Evolutionary conservation across 2,797 vertebrate genomes (phyloP).

Genomic region (Phoeniculus purpureus): DNA sequence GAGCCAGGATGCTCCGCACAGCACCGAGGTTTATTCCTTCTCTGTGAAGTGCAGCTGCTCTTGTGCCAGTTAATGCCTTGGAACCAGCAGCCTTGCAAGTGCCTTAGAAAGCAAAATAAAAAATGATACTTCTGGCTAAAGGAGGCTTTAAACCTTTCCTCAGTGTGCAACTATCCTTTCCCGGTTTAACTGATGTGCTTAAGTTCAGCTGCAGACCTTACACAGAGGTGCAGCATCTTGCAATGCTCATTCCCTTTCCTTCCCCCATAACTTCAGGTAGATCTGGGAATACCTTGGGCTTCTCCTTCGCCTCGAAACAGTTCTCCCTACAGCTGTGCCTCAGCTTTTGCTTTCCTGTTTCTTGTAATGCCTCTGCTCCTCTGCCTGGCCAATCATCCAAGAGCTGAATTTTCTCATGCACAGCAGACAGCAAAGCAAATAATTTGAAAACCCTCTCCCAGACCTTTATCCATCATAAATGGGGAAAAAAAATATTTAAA

Average conservation of each 20-base stretch:
- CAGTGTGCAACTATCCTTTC: neutral
- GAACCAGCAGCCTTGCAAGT: neutral
- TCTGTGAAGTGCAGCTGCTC: neutral
- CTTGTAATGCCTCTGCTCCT: neutral
- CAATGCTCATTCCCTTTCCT: neutral
- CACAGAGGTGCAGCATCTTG: neutral
- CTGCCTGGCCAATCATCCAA: neutral
- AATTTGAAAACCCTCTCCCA: neutral
- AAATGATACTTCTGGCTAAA: neutral
- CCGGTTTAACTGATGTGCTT: neutral
- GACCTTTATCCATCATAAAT: neutral
- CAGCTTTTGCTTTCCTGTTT: neutral
- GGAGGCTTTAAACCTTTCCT: neutral
- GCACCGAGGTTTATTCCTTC: accelerated
- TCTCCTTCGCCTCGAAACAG: neutral
- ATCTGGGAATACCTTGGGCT: neutral
- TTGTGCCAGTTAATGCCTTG: neutral
- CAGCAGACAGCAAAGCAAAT: neutral
- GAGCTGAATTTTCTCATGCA: neutral
- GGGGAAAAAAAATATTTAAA: too few relatives aligned
- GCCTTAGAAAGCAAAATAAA: neutral
- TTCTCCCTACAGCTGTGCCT: accelerated
- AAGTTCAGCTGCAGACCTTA: neutral
- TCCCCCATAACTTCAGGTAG: neutral
- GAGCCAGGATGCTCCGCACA: neutral